Conservation (phyloP, 2,113 vertebrate species). For the Cebus imitator region DNA sequence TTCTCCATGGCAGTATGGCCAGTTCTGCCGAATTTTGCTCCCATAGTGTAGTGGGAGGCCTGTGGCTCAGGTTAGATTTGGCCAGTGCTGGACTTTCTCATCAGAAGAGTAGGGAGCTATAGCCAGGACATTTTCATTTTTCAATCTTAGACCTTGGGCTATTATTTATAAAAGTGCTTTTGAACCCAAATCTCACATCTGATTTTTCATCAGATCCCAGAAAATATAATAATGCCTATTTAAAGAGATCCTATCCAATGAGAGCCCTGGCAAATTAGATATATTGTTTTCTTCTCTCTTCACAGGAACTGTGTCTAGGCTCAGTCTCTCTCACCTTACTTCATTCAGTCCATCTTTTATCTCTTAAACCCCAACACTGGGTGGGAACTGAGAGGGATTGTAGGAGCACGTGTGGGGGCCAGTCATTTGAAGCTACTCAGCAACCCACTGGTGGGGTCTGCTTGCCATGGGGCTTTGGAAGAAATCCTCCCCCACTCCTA, state of each 20-base stretch:
- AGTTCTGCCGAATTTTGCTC: neutral
- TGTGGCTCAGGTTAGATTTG: conserved; percentile 5
- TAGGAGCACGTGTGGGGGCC: neutral
- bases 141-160: neutral
- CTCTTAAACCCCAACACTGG: neutral
- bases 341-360: neutral
- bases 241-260: conserved; percentile 14
- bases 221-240: neutral
- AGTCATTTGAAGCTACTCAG: neutral
- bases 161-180: conserved; percentile 6
- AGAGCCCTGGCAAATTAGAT: neutral
- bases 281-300: neutral
- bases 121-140: neutral
- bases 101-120: neutral
- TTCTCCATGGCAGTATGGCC: neutral
- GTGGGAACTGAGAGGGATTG: neutral
- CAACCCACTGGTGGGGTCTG: neutral
- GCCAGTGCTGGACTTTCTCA: neutral
- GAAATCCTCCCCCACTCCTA: neutral
- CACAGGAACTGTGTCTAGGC: neutral
- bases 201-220: neutral
- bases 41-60: neutral
- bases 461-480: neutral
- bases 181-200: neutral
- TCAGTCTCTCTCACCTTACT: neutral